Conservation (phyloP, 2,797 vertebrate species). For the Limnodromus scolopaceus region DNA sequence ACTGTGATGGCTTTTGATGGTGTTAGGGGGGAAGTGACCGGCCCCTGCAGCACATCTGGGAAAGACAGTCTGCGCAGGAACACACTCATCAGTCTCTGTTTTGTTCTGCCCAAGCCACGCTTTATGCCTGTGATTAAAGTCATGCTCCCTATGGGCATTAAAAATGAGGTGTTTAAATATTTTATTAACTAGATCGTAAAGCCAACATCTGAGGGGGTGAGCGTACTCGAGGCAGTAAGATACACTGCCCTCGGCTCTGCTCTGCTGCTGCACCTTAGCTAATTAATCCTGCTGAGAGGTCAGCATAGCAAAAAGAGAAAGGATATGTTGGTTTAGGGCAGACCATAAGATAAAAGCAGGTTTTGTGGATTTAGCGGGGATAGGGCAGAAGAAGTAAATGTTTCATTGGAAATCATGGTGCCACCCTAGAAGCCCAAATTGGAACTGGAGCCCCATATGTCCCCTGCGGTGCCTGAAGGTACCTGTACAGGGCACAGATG, state of each 20-base stretch:
- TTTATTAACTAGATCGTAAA: conserved; percentile 26
- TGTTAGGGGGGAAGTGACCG: neutral
- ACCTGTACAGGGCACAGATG: fast-evolving
- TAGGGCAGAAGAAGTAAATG: neutral
- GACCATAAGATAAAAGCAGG: neutral
- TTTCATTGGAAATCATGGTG: neutral
- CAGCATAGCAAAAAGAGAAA: neutral
- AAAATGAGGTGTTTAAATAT: conserved; percentile 36
- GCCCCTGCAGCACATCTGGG: neutral
- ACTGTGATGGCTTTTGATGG: fast-evolving
- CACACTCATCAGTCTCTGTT: neutral
- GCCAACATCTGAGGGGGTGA: neutral
- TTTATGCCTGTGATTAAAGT: neutral
- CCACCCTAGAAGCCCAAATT: no score
- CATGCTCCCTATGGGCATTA: neutral
- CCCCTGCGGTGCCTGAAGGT: neutral
- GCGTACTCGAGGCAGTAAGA: neutral
- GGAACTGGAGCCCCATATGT: fast-evolving
- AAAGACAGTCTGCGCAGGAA: neutral
- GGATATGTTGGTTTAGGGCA: fast-evolving
- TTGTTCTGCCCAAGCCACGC: neutral
- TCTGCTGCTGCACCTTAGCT: neutral
- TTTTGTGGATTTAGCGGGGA: neutral
- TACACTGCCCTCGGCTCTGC: neutral
- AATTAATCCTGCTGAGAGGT: conserved; percentile 4